phyloP scores from a whole-genome alignment of 2,797 vertebrate species.

The Scolopax bukidnonensis region DNA sequence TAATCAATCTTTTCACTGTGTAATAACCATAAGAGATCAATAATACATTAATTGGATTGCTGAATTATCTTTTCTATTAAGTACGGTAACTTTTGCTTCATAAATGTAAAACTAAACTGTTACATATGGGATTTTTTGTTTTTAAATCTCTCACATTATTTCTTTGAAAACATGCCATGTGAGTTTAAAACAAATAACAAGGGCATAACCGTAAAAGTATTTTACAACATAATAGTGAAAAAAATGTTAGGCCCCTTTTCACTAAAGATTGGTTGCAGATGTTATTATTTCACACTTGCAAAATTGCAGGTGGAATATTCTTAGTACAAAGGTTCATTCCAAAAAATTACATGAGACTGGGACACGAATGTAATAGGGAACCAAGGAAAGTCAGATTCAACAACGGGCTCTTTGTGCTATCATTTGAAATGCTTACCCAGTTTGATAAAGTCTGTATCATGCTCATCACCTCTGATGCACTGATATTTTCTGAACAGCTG shows the following conservation, averaged over 20 bases:
- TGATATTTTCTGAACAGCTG: not conserved
- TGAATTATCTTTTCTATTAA: not conserved
- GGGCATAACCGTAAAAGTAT: not conserved
- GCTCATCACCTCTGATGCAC: accelerated
- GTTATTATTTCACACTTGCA: not conserved
- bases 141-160: not conserved
- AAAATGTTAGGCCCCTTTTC: not conserved
- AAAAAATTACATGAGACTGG: not conserved
- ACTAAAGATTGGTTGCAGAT: not conserved
- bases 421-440: not conserved
- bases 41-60: constrained; percentile 9
- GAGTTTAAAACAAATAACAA: constrained; percentile 50
- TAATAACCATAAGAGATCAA: constrained; percentile 16
- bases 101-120: constrained; percentile 34
- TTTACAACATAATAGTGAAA: constrained; percentile 34
- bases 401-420: not conserved
- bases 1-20: not conserved
- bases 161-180: constrained; percentile 10
- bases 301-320: not conserved
- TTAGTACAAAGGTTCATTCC: not conserved
- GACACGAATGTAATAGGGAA: not conserved
- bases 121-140: not conserved
- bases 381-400: not conserved
- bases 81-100: not conserved
- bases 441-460: not conserved